Conservation (phyloP, 2,113 vertebrate genomes). For the Gorsachius goisagi region DNA sequence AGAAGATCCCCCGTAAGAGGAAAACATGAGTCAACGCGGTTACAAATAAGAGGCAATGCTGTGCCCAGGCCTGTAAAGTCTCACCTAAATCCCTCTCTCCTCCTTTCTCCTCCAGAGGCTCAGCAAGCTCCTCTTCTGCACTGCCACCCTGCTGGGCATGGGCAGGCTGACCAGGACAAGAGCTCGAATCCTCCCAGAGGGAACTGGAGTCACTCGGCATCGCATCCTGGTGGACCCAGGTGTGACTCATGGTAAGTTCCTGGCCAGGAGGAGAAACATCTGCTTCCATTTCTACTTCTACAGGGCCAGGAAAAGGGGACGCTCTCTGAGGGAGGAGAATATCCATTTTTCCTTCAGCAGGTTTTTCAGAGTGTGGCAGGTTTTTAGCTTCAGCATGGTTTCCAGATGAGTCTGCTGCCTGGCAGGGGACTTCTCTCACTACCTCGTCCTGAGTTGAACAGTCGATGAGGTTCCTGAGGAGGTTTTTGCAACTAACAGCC, state of each 20-base stretch:
- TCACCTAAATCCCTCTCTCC: slow-evolving; percentile 21
- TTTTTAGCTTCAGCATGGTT: neutral
- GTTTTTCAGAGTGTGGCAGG: neutral
- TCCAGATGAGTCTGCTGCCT: neutral
- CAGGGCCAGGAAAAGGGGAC: neutral
- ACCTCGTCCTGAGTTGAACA: slow-evolving; percentile 50
- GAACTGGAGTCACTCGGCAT: neutral
- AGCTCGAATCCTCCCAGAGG: neutral
- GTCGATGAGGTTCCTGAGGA: slow-evolving; percentile 79
- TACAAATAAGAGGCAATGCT: neutral
- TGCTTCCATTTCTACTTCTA: neutral
- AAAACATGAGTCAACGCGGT: rapidly evolving
- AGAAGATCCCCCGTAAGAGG: neutral
- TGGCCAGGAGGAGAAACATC: neutral
- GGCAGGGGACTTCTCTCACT: neutral
- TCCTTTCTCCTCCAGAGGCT: neutral
- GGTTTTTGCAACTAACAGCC: slow-evolving; percentile 85
- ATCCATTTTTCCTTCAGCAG: neutral
- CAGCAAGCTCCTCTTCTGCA: neutral
- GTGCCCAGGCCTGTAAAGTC: neutral
- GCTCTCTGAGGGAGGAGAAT: neutral
- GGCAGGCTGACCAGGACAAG: neutral
- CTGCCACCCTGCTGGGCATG: neutral
- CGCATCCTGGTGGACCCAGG: neutral
- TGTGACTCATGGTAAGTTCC: neutral